Evolutionary conservation across 2,888 invertebrate species (phyloP), one percentile per base, ranked within the genome.

Genomic region (Acleris laterana): DNA sequence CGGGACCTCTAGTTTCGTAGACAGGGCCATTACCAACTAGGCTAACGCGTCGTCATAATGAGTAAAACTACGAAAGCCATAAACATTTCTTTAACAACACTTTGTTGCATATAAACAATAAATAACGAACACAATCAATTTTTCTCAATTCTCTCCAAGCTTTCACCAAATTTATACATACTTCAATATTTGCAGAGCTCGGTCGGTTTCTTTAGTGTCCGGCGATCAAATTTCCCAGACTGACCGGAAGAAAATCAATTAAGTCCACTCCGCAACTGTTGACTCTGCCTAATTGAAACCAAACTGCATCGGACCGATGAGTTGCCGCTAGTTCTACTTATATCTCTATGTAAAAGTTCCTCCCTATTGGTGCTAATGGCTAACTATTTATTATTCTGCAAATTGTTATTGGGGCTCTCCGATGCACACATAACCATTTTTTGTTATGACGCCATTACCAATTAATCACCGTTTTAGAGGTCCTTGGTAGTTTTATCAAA

Each of bases 281-380:
- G 87, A 85, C 84, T 84, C 78, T 81, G 82, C 80, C 87, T 88
- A 87, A 88, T 89, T 87, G 84, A 85, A 89, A 84, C 84, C 84
- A 84, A 84, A 85, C 82, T 87, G 83, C 85, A 83, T 67, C 72
- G 71, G 74, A 79, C 80, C 83, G 82, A 82, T 85, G 77, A 84
- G 84, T 83, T 75, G 75, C 73, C 76, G 69, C 72, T 71, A 72
- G 74, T 73, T 78, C 75, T 72, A 74, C 77, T 77, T 74, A 71
- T 71, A 69, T 69, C 25, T 25, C 57, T 57, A 69, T 73, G 70
- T 69, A 67, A 67, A 74, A 69, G 60, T 72, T 68, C 62, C 38
- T 38, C 69, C 62, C 44, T 48, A 22, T 66, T 22, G 20, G 16
- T 60, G 44, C 20, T 60, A 51, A 56, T 62, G 57, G 61, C 44